Evolutionary conservation across 2,113 vertebrate species (phyloP).

Genomic region (Apteryx owenii): DNA sequence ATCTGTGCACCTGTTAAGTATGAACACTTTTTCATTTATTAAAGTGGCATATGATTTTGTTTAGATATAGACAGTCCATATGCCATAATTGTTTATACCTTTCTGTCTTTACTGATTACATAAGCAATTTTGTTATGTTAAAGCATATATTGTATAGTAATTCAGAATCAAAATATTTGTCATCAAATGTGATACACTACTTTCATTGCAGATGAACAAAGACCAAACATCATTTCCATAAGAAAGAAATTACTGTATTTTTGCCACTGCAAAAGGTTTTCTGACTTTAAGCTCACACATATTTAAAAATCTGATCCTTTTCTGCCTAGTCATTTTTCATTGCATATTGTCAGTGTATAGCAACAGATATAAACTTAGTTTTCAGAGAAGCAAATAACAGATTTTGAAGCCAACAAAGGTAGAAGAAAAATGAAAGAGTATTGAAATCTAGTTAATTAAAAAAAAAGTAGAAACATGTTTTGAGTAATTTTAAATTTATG

Average conservation of each 20-base stretch:
- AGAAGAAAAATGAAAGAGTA: background rate
- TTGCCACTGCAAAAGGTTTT: background rate
- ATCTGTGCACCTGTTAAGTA: background rate
- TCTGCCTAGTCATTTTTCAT: background rate
- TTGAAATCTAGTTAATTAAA: background rate
- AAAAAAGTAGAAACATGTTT: background rate
- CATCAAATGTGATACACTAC: background rate
- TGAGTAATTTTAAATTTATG: background rate
- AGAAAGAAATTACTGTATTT: background rate
- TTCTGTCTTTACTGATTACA: background rate
- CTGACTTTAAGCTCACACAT: background rate
- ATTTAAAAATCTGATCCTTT: background rate
- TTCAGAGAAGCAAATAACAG: background rate
- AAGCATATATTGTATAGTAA: background rate
- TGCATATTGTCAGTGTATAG: background rate
- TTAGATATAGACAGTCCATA: background rate
- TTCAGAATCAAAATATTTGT: background rate
- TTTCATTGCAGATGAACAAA: background rate
- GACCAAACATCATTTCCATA: background rate
- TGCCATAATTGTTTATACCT: background rate
- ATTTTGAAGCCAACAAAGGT: background rate
- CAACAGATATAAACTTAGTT: background rate
- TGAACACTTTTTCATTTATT: background rate
- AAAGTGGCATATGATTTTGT: background rate
- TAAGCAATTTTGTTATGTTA: background rate